A percentile compares a stretch with the other conserved stretches of the same genome.
Conservation (phyloP, 2,888 invertebrate genomes). For the Drosophila pegasa region DNA sequence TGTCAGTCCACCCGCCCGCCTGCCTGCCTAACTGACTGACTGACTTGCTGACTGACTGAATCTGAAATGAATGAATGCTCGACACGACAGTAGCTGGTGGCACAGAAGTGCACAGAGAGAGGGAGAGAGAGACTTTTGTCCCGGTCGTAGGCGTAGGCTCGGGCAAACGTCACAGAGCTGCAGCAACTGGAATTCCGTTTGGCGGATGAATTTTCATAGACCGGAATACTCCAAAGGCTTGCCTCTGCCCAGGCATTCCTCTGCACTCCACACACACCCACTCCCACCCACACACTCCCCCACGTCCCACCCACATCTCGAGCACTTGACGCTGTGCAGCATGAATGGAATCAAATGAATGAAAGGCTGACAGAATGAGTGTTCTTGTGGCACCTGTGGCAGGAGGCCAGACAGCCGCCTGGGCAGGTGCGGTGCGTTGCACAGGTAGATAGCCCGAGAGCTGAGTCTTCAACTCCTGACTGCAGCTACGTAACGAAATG, state of each 20-base stretch:
- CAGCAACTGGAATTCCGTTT: constrained; percentile 28
- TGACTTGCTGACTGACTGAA: constrained; percentile 32
- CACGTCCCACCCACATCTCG: constrained; percentile 7
- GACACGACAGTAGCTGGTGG: constrained; percentile 61
- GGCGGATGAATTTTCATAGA: constrained; percentile 11
- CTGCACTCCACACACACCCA: constrained; percentile 37
- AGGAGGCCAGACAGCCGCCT: constrained; percentile 29
- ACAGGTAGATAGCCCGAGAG: background rate
- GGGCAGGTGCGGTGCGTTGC: constrained; percentile 11
- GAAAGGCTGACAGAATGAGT: constrained; percentile 39
- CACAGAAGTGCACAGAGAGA: constrained; percentile 41
- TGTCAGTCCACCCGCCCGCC: too few species aligned
- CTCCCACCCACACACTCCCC: constrained; percentile 27
- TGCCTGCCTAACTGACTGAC: constrained; percentile 10
- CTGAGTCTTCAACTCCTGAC: background rate
- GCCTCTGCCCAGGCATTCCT: constrained; percentile 47
- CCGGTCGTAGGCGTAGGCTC: too few species aligned
- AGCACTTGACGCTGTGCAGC: constrained; percentile 41
- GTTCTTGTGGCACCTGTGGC: constrained; percentile 23
- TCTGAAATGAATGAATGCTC: constrained; percentile 43
- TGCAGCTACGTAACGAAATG: constrained; percentile 62
- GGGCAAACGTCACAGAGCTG: constrained; percentile 7
- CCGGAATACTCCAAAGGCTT: constrained; percentile 39
- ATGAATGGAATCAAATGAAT: constrained; percentile 74
- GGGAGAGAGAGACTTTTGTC: too few species aligned